A percentile compares a stretch with the other conserved stretches of the same genome.
Conservation (phyloP, 2,888 invertebrate species). For the Tenthredo amoena region DNA sequence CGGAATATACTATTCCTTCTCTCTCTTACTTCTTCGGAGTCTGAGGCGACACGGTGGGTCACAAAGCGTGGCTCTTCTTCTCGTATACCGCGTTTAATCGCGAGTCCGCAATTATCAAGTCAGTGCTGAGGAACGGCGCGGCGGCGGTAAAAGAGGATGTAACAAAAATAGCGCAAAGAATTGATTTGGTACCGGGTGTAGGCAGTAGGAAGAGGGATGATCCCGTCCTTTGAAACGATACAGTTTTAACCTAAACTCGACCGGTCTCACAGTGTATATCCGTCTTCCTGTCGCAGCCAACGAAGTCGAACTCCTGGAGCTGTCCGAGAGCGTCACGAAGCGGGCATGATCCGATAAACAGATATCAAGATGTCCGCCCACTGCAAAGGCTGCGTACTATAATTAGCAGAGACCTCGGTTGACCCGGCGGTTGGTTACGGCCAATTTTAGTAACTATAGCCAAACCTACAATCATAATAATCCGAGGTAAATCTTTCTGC, state of each 20-base stretch:
- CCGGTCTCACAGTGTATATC: conserved; percentile 29
- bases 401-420: conserved; percentile 75
- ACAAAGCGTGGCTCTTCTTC: conserved; percentile 5
- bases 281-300: conserved; percentile 34
- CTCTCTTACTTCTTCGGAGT: not conserved
- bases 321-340: conserved; percentile 49
- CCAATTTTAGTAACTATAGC: conserved; percentile 71
- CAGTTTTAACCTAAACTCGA: not conserved
- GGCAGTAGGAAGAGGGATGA: not conserved
- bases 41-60: not conserved
- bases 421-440: conserved; percentile 66
- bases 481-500: conserved; percentile 69
- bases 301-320: conserved; percentile 38
- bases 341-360: conserved; percentile 75
- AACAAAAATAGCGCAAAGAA: not conserved
- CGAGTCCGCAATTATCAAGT: not conserved
- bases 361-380: conserved; percentile 72
- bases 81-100: not conserved
- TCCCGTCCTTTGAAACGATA: not conserved
- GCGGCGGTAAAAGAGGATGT: not conserved
- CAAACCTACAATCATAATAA: conserved; percentile 72
- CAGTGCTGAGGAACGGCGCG: not conserved
- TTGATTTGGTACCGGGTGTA: conserved; percentile 20
- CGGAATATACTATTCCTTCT: no score
- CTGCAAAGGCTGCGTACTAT: conserved; percentile 69